Evolutionary conservation across 2,113 vertebrate genomes (phyloP).

Genomic region (Hymenochirus boettgeri): DNA sequence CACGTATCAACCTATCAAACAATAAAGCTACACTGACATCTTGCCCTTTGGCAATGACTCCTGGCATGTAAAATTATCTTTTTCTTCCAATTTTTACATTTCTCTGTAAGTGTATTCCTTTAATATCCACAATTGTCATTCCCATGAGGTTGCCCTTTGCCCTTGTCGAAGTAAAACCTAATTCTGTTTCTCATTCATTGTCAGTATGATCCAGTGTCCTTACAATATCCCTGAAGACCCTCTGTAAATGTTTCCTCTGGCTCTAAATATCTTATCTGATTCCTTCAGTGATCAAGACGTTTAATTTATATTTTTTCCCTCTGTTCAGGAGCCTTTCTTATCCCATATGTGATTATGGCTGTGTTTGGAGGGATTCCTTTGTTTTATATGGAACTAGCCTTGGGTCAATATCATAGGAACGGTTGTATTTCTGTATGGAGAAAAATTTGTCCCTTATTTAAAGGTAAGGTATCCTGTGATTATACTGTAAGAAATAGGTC

Average conservation of each 20-base stretch:
- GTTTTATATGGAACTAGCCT: slow-evolving; percentile 96
- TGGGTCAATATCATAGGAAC: slow-evolving; percentile 93
- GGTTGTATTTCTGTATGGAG: slow-evolving; percentile 98
- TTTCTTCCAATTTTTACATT: too few relatives aligned
- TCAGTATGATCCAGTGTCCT: neutral
- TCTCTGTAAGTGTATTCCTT: too few relatives aligned
- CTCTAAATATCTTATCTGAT: neutral
- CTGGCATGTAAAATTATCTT: too few relatives aligned
- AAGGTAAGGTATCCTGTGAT: slow-evolving; percentile 69
- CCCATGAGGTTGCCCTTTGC: too few relatives aligned
- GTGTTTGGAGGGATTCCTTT: slow-evolving; percentile 94
- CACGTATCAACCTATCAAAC: too few relatives aligned
- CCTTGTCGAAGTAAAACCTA: too few relatives aligned
- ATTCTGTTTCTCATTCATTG: too few relatives aligned
- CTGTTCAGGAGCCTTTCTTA: slow-evolving; percentile 85
- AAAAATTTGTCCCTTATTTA: slow-evolving; percentile 96
- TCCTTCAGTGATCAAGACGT: neutral
- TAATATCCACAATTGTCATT: too few relatives aligned
- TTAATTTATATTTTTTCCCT: slow-evolving; percentile 20
- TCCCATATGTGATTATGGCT: slow-evolving; percentile 94
- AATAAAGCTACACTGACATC: too few relatives aligned
- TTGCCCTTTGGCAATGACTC: too few relatives aligned
- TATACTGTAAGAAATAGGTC: too few relatives aligned
- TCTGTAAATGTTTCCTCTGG: neutral
- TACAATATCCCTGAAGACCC: neutral